Base-by-base conservation (phyloP, 2,888 invertebrate species). In the Acleris cristana region DNA sequence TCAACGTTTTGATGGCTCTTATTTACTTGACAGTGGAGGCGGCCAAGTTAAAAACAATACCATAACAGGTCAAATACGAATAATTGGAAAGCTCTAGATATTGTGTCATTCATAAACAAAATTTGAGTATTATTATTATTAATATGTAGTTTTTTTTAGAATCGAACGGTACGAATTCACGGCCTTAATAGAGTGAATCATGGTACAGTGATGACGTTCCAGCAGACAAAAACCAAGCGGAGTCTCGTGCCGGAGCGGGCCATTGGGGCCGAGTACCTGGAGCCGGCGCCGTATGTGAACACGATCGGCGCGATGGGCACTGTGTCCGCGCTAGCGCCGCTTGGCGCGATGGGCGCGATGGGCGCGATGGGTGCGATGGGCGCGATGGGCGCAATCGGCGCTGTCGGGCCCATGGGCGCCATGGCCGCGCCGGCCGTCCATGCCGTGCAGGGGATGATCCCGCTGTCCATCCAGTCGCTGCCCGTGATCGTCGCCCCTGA, bases 241-340 rank as follows among this genome's bases (percentile, higher is more conserved):
- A 26, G 84, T 2, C 78, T 90, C 23, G 81, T 86, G 48, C 88
- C 93, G 10, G 90, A 89, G 71, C 87, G 87, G 72, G 79, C 78
- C 6, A 87, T 90, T 6, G 90, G 88, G 1, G 79, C 87, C 2
- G 89, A 90, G 76, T 92, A 84, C 73, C 69, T 91, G 21, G 87
- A 91, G 59, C 87, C 89, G 2, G 74, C 83, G 5, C 85, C 88
- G 5, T 91, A 85, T 72, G 80, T 88, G 6, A 73, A 80, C 18
- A 73, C 84, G 0, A 77, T 86, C 16, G 74, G 78, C 2, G 77
- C 44, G 14, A 19, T 53, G 30, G 34, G 54, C 54, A 40, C 65
- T 5, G 34, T 65, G 3, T 4, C 8, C 8, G 12, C 51, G 18
- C 18, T 48, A 7, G 18, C 18, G 18, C 2, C 55, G 10, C 21